phyloP scores from a whole-genome alignment of 2,888 invertebrate species.

The Aricia artaxerxes region DNA sequence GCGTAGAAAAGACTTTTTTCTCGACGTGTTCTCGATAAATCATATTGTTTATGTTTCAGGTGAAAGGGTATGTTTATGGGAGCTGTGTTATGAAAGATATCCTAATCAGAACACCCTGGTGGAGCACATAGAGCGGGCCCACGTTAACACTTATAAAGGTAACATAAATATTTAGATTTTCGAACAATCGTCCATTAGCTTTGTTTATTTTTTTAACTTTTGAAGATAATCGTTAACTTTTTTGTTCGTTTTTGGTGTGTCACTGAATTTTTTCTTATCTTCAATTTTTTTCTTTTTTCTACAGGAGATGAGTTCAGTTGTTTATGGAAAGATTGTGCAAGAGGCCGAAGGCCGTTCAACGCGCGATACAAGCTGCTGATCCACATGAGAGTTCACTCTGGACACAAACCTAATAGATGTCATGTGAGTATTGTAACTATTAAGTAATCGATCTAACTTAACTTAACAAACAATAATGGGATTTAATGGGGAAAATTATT shows the following conservation, averaged over 20 bases:
- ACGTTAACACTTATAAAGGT: constrained; percentile 92
- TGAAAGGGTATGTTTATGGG: constrained; percentile 88
- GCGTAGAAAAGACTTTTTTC: background rate
- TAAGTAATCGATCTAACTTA: background rate
- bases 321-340: constrained; percentile 95
- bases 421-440: constrained; percentile 85
- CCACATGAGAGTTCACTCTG: constrained; percentile 98
- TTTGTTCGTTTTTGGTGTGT: background rate
- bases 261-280: background rate
- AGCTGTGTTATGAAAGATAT: constrained; percentile 90
- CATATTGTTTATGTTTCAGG: constrained; percentile 55
- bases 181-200: background rate
- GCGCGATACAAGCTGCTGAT: constrained; percentile 98
- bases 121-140: constrained; percentile 90
- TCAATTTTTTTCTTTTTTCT: constrained; percentile 26
- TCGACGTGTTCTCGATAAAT: constrained; percentile 34
- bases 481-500: too few species aligned
- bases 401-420: constrained; percentile 98
- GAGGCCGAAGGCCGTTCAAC: constrained; percentile 95
- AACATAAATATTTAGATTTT: constrained; percentile 36
- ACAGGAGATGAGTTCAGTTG: constrained; percentile 94
- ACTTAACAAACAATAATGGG: too few species aligned
- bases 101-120: constrained; percentile 89
- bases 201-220: constrained; percentile 1
- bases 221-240: constrained; percentile 3